Percentiles rank a stretch among this genome's conserved stretches.
Evolutionary conservation across 2,113 vertebrate genomes (phyloP).

Genomic region (Columba livia): DNA sequence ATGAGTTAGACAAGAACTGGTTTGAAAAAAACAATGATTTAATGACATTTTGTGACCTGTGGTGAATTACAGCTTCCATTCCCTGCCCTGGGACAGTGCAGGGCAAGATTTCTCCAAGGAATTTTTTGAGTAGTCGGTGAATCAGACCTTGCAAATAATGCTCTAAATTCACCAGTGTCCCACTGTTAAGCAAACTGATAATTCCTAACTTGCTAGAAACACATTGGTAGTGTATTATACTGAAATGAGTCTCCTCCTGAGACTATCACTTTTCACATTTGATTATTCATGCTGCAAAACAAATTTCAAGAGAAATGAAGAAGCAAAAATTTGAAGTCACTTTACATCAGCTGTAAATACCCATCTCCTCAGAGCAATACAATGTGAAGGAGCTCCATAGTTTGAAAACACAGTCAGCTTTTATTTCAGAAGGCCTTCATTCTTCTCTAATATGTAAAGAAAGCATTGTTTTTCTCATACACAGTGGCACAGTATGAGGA

Average conservation of each 20-base stretch:
- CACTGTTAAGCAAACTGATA: not conserved
- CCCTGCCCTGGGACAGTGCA: not conserved
- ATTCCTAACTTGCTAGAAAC: not conserved
- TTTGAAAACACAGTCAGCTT: not conserved
- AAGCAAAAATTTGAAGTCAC: not conserved
- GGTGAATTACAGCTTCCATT: not conserved
- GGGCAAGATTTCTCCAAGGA: not conserved
- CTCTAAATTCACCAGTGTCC: not conserved
- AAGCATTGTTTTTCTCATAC: not conserved
- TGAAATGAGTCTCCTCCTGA: not conserved
- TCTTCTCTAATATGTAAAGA: not conserved
- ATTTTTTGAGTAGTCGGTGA: not conserved
- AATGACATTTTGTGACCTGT: not conserved
- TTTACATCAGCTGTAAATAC: not conserved
- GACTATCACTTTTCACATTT: not conserved
- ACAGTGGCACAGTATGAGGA: not conserved
- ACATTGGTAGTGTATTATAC: not conserved
- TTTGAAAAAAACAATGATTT: not conserved
- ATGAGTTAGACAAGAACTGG: not conserved
- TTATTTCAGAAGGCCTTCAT: not conserved
- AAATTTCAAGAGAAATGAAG: not conserved
- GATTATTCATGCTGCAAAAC: not conserved
- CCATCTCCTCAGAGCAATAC: not conserved
- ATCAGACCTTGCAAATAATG: not conserved
- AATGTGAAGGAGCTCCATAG: not conserved